Percentiles rank a stretch among this genome's conserved stretches.
Evolutionary conservation across 2,888 invertebrate genomes (phyloP).

Genomic region (Glaucopsyche alexis): DNA sequence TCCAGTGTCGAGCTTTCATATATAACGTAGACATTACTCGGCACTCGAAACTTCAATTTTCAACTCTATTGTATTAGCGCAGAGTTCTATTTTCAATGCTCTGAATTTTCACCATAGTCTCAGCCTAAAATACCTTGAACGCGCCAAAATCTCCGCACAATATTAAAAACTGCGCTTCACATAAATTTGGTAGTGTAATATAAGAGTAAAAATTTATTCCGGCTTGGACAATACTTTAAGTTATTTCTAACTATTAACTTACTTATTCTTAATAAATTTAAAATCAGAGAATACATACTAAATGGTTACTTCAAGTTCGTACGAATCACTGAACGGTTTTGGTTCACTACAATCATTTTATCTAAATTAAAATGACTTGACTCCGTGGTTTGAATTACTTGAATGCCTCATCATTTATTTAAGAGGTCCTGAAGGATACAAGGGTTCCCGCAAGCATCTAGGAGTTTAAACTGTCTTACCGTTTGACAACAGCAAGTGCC

Average conservation of each 20-base stretch:
- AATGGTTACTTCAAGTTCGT: too few relatives aligned
- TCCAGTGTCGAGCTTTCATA: too few relatives aligned
- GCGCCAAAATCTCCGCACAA: background rate
- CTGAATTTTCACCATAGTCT: too few relatives aligned
- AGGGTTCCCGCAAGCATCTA: background rate
- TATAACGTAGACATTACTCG: too few relatives aligned
- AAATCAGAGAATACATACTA: too few relatives aligned
- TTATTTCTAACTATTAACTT: too few relatives aligned
- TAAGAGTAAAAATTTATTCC: background rate
- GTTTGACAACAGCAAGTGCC: background rate
- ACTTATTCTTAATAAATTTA: too few relatives aligned
- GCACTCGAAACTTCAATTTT: too few relatives aligned
- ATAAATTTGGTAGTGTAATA: background rate
- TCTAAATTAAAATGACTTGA: background rate
- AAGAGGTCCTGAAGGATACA: background rate
- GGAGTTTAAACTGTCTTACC: background rate
- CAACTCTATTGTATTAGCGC: too few relatives aligned
- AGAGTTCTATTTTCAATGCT: too few relatives aligned
- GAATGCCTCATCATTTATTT: constrained; percentile 13
- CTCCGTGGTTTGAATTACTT: background rate
- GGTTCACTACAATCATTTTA: too few relatives aligned
- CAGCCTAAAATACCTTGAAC: background rate
- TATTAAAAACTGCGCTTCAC: background rate
- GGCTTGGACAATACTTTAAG: background rate
- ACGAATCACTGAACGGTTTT: too few relatives aligned